Base-by-base conservation (phyloP, 64 coral and sea anemone species). In the Stylophora pistillata region DNA sequence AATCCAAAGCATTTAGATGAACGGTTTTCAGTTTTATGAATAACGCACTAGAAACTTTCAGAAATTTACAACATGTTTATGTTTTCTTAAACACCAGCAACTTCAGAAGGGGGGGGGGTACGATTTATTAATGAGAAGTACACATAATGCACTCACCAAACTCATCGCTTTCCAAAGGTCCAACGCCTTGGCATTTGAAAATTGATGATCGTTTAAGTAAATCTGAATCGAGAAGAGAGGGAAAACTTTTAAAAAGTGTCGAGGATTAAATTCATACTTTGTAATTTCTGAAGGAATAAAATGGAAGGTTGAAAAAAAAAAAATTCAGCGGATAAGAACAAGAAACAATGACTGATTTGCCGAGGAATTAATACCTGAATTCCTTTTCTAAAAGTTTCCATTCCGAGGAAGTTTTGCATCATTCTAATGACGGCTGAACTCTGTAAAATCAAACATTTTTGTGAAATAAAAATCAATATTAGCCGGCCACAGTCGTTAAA, bases 341-440 rank as follows among this genome's bases (percentile, higher is more conserved):
- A 47, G 37, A 47, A 47, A 47, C 37, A 7, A 47, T 47, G 37
- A 1, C 58, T 15, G 13, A 13, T 60, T 60, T 60, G 13, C 58
- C 23, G 2, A n/a, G 10, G 21, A 10, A 23, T 66, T 68, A 10
- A 68, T 78, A 78, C 75, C 75, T 78, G 52, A 20, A 78, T 78
- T 47, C 75, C 75, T 56, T 55, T 78, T 28, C 75, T 78, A 55
- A 78, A 56, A 9, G 53, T 78, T 56, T 78, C 75, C 1, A 56
- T 52, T 78, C 75, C 75, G 6, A 78, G 75, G 53, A 78, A 55
- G 23, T 47, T 78, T 78, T 78, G 75, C 75, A 78, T 78, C 75
- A 78, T 78, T 78, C 75, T 6, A 56, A 78, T 78, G 10, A 78
- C 20, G 11, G 75, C 75, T 2, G 75, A 78, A 13, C 75, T 78